Percentiles rank a stretch among this genome's conserved stretches.
Evolutionary conservation across 2,797 vertebrate species (phyloP).

Genomic region (Chromobotia macracanthus): DNA sequence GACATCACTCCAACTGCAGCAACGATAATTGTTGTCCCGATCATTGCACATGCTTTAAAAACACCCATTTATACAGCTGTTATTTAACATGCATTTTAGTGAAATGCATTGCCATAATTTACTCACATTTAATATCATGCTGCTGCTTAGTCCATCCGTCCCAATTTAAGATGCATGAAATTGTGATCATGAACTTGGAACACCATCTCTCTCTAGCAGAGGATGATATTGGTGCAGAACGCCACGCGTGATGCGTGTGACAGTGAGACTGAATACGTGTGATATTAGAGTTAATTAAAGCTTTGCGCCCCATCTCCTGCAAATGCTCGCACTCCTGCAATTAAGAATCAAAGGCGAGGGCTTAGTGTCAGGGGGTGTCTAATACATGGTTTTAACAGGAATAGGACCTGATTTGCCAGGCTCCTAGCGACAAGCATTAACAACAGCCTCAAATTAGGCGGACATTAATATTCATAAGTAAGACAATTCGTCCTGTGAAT

Average conservation of each 20-base stretch:
- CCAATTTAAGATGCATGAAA: conserved; percentile 82
- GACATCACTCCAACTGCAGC: neutral
- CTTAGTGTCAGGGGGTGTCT: conserved; percentile 86
- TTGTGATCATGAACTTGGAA: conserved; percentile 79
- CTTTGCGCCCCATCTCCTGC: conserved; percentile 84
- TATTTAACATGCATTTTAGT: conserved; percentile 66
- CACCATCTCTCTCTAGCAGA: conserved; percentile 69
- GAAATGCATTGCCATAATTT: conserved; percentile 70
- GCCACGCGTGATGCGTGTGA: conserved; percentile 79
- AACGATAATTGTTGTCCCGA: conserved; percentile 33
- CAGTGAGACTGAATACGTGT: conserved; percentile 83
- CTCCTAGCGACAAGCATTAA: conserved; percentile 87
- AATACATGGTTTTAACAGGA: conserved; percentile 85
- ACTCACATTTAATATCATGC: conserved; percentile 68
- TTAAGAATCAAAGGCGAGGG: conserved; percentile 87
- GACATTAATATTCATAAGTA: conserved; percentile 89
- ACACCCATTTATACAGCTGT: conserved; percentile 60
- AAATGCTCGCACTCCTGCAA: conserved; percentile 85
- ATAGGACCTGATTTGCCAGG: conserved; percentile 83
- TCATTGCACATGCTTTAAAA: conserved; percentile 67
- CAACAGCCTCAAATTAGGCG: conserved; percentile 85
- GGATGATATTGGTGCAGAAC: conserved; percentile 76
- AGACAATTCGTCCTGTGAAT: conserved; percentile 83
- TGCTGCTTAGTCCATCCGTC: conserved; percentile 70
- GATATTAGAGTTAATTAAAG: conserved; percentile 90